Base-by-base conservation (phyloP, 2,113 vertebrate species). In the Charadrius vociferus region DNA sequence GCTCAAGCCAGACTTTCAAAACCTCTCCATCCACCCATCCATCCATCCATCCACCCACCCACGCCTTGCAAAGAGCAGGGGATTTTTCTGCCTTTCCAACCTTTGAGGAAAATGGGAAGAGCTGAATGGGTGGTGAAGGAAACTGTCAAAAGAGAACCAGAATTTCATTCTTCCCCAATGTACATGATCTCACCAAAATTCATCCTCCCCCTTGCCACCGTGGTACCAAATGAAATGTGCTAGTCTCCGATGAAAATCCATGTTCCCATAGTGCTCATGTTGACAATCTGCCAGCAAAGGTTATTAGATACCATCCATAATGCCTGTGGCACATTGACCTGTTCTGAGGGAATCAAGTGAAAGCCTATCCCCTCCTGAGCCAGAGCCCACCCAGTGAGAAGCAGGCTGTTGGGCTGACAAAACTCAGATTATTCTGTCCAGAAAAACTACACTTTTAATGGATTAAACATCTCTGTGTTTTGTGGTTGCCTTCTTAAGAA, bases 371-470 rank as follows among this genome's bases (percentile, higher is more conserved):
- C 77, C 39, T 45, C 27, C 41, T 53, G 53, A 85, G 66, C 34
- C 84, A 26, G 32, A 95, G 95, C 95, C 97, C 97, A 97, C 96
- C 94, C 96, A 97, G 86, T 30, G 74, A 97, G 97, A 82, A 90
- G 37, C 73, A 66, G 67, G 70, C 91, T 66, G 81, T 86, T 95
- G 62, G 66, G 37, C 87, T 93, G 84, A 93, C 94, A 82, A 70
- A 85, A 91, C 39, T 94, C 14, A 9, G 84, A 82, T 94, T 93
- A 85, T 90, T 89, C 87, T 73, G 78, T 72, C 78, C 94, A 91
- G 84, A 89, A 91, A 87, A 87, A n/a, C 70, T 84, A 30, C 50
- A 34, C 62, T 82, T 90, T 82, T 94, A 96, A 95, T 96, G 86
- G 84, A 96, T 97, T 97, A 91, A 96, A 95, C 91, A 73, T 97